These are phyloP conservation scores for Promerops cafer DNA, from an alignment of 2,113 vertebrate genomes.

Conservation along the genomic window DNA sequence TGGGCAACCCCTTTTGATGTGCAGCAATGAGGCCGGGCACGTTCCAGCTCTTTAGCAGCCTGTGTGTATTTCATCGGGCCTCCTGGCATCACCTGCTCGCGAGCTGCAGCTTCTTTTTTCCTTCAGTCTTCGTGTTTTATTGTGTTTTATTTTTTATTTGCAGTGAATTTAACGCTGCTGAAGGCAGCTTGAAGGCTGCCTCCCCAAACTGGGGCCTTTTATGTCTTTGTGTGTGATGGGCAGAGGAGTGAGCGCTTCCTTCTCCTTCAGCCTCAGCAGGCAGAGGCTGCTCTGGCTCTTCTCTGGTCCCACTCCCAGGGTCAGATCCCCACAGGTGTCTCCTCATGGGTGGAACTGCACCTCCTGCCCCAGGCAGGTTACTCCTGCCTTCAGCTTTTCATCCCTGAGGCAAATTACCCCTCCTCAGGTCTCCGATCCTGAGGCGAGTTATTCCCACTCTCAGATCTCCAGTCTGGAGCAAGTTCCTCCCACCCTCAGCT, in stretches of 20 bases:
- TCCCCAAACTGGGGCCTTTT: neutral
- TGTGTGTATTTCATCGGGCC: neutral
- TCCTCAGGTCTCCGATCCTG: neutral
- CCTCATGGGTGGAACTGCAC: accelerated
- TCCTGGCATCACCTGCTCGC: constrained; percentile 10
- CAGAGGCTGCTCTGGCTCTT: neutral
- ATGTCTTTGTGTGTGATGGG: neutral
- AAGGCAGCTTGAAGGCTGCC: neutral
- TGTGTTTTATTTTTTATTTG: neutral
- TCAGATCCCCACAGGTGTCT: neutral
- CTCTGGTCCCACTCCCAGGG: accelerated
- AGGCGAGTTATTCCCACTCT: neutral
- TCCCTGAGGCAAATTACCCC: neutral
- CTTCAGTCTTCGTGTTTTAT: neutral
- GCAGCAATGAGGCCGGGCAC: neutral
- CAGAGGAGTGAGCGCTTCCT: neutral
- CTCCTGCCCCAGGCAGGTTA: neutral
- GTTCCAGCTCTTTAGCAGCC: neutral
- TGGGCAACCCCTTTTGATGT: neutral
- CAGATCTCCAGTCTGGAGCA: neutral
- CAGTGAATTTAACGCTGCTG: neutral
- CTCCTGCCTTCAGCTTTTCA: neutral
- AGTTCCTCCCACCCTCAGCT: neutral
- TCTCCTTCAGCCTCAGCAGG: neutral
- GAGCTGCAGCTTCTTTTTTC: neutral